Evolutionary conservation across 2,797 vertebrate species (phyloP).

Genomic region (Tenualosa thibaudeaui): DNA sequence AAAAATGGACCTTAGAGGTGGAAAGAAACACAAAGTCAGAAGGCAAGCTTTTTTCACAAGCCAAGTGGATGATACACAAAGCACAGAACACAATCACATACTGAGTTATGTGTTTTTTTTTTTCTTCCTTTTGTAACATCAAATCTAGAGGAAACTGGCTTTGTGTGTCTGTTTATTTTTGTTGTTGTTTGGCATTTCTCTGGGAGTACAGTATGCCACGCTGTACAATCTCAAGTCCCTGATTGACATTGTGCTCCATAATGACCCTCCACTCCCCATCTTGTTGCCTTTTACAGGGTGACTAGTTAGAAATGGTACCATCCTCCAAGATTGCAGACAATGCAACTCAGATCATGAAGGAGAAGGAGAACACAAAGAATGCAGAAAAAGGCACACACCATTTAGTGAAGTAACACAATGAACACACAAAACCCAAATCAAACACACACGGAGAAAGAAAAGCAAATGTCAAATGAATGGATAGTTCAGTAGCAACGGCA

Average conservation of each 20-base stretch:
- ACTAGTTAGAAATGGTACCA: slow-evolving; percentile 64
- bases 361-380: slow-evolving; percentile 66
- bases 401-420: slow-evolving; percentile 68
- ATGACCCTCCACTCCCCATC: slow-evolving; percentile 45
- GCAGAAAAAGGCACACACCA: slow-evolving; percentile 83
- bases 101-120: slow-evolving; percentile 65
- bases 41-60: slow-evolving; percentile 83
- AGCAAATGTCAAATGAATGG: slow-evolving; percentile 50
- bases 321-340: slow-evolving; percentile 66
- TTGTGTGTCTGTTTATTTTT: slow-evolving; percentile 20
- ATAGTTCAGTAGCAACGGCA: slow-evolving; percentile 66
- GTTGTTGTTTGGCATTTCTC: slow-evolving; percentile 65
- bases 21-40: slow-evolving; percentile 73
- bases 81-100: slow-evolving; percentile 75
- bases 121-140: slow-evolving; percentile 60
- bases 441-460: slow-evolving; percentile 55
- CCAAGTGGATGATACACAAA: slow-evolving; percentile 78
- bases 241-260: slow-evolving; percentile 72
- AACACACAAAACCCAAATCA: slow-evolving; percentile 34
- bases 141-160: slow-evolving; percentile 72
- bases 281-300: slow-evolving; percentile 42
- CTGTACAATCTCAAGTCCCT: slow-evolving; percentile 63
- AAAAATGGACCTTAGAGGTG: slow-evolving; percentile 81
- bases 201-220: slow-evolving; percentile 67
- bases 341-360: slow-evolving; percentile 45